Conservation (phyloP, 2,888 invertebrate genomes). For the Pristionchus japonicus region DNA sequence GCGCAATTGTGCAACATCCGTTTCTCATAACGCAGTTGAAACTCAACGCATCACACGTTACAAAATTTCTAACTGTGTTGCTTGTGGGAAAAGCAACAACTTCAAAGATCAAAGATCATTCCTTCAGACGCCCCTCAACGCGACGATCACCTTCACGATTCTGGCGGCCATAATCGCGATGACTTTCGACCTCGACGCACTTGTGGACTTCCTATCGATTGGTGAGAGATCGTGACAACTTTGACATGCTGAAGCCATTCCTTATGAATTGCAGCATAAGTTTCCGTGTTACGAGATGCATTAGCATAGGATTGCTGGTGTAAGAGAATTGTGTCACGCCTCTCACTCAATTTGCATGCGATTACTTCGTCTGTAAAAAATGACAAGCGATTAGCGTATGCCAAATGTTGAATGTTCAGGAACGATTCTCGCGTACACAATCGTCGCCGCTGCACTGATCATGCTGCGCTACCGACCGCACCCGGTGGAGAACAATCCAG, state of each 20-base stretch:
- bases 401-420: conserved; percentile 46
- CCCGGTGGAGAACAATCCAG: not conserved
- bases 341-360: not conserved
- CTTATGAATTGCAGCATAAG: too few relatives aligned
- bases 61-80: not conserved
- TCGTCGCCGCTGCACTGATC: conserved; percentile 74
- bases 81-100: too few relatives aligned
- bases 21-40: too few relatives aligned
- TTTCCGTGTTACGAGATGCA: too few relatives aligned
- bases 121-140: conserved; percentile 55
- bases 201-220: conserved; percentile 56
- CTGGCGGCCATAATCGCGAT: conserved; percentile 56
- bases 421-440: conserved; percentile 73
- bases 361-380: not conserved
- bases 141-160: conserved; percentile 56
- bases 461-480: conserved; percentile 57
- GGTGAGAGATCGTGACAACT: conserved; percentile 44
- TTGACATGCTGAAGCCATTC: too few relatives aligned
- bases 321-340: not conserved
- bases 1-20: not conserved
- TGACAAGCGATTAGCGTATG: not conserved
- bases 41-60: not conserved
- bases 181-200: conserved; percentile 58
- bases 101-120: not conserved
- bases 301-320: too few relatives aligned